A percentile compares a stretch with the other conserved stretches of the same genome.
Conservation (phyloP, 2,797 vertebrate genomes). For the Microctenopoma stevenorrisi region DNA sequence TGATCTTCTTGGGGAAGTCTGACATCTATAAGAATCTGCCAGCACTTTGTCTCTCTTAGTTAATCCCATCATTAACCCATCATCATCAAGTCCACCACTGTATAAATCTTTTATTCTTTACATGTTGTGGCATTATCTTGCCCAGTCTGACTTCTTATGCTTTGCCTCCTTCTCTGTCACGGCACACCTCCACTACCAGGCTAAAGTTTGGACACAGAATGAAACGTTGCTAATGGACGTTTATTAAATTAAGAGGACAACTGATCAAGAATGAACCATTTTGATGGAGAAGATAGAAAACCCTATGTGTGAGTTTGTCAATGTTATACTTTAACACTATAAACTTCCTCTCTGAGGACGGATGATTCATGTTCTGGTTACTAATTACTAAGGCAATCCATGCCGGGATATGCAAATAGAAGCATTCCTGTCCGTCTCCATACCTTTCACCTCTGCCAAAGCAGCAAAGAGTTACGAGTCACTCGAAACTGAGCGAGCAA, state of each 20-base stretch:
- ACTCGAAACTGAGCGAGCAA: conserved; percentile 39
- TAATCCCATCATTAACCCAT: conserved; percentile 25
- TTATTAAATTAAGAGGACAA: too few species aligned
- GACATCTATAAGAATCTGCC: conserved; percentile 43
- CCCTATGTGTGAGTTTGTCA: conserved; percentile 6
- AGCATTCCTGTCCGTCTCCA: conserved; percentile 46
- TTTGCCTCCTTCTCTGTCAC: background rate
- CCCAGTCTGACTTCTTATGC: conserved; percentile 16
- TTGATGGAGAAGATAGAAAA: too few species aligned
- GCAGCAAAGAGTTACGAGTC: conserved; percentile 3
- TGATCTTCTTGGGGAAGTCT: conserved; percentile 10
- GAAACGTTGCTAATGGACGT: too few species aligned
- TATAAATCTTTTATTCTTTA: conserved; percentile 1
- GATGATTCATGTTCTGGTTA: conserved; percentile 68
- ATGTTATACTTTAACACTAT: conserved; percentile 48
- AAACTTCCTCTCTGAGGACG: conserved; percentile 29
- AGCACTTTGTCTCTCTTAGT: conserved; percentile 10
- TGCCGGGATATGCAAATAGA: conserved; percentile 50
- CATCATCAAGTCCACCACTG: background rate
- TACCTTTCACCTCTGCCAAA: conserved; percentile 23
- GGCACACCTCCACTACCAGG: too few species aligned
- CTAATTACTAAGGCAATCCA: conserved; percentile 58
- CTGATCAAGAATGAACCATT: too few species aligned
- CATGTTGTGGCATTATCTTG: background rate
- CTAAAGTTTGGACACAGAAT: too few species aligned